These are phyloP conservation scores for Agrotis puta DNA, from an alignment of 2,888 invertebrate species.

Conservation along the genomic window DNA sequence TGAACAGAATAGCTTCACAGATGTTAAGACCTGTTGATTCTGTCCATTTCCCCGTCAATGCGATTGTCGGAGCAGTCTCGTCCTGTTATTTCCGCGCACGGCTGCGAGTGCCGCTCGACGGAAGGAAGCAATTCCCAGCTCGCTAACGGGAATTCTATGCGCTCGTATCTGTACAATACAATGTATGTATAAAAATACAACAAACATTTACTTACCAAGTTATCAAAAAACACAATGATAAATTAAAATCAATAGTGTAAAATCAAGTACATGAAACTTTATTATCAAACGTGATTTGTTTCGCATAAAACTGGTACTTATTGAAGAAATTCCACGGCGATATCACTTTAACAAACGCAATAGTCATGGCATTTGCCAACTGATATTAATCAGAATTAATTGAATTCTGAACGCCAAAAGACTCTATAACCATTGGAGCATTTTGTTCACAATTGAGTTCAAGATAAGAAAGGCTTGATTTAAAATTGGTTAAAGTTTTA, in stretches of 20 bases:
- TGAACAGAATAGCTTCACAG: conserved; percentile 67
- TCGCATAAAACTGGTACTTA: conserved; percentile 57
- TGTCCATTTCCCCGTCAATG: conserved; percentile 84
- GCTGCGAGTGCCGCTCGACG: conserved; percentile 75
- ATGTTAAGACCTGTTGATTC: conserved; percentile 84
- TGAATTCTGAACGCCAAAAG: conserved; percentile 45
- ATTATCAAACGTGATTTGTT: conserved; percentile 54
- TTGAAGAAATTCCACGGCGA: conserved; percentile 65
- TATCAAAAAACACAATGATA: conserved; percentile 12
- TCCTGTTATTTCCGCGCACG: conserved; percentile 86
- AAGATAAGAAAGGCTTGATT: conserved; percentile 64
- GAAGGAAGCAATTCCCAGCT: conserved; percentile 89
- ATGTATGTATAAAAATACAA: conserved; percentile 3
- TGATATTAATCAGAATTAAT: conserved; percentile 53
- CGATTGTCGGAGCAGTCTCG: conserved; percentile 82
- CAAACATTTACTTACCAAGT: conserved; percentile 3
- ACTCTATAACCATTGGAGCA: conserved; percentile 47
- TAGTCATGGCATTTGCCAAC: conserved; percentile 55
- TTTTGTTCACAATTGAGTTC: conserved; percentile 58
- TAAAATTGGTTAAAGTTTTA: conserved; percentile 63
- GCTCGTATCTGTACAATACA: conserved; percentile 30
- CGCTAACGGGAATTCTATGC: conserved; percentile 79
- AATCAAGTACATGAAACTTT: conserved; percentile 9
- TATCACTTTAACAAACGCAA: conserved; percentile 67
- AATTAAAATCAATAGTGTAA: conserved; percentile 29